Evolutionary conservation across 2,797 vertebrate genomes (phyloP).

Genomic region (Lacerta agilis): DNA sequence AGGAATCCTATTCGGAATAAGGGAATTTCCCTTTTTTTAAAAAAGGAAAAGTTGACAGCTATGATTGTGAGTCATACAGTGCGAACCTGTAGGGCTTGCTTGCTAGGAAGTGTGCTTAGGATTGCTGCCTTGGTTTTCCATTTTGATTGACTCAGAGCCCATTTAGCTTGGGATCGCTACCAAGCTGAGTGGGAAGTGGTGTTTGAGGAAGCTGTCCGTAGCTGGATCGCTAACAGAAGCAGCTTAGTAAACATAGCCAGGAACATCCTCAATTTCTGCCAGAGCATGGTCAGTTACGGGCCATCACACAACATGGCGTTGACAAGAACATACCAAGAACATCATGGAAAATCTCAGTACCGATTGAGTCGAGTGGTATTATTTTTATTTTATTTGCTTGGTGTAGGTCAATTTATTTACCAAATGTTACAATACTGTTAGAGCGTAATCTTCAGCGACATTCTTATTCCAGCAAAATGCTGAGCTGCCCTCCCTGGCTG

Average conservation of each 20-base stretch:
- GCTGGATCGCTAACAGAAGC: not conserved
- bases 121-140: not conserved
- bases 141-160: slow-evolving; percentile 24
- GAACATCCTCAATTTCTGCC: not conserved
- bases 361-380: not conserved
- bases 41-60: no score
- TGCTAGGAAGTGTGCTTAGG: not conserved
- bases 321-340: not conserved
- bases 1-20: no score
- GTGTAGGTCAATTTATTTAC: no score
- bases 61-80: not conserved
- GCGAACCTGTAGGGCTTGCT: not conserved
- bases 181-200: slow-evolving; percentile 20
- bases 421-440: not conserved
- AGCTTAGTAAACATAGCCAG: not conserved
- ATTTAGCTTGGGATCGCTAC: not conserved
- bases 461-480: not conserved
- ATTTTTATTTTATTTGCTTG: not conserved
- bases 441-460: not conserved
- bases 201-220: slow-evolving; percentile 6
- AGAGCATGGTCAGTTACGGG: not conserved
- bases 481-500: not conserved
- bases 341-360: not conserved
- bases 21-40: no score
- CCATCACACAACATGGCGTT: not conserved